Conservation (phyloP, 2,888 invertebrate species). For the Nomada flava region DNA sequence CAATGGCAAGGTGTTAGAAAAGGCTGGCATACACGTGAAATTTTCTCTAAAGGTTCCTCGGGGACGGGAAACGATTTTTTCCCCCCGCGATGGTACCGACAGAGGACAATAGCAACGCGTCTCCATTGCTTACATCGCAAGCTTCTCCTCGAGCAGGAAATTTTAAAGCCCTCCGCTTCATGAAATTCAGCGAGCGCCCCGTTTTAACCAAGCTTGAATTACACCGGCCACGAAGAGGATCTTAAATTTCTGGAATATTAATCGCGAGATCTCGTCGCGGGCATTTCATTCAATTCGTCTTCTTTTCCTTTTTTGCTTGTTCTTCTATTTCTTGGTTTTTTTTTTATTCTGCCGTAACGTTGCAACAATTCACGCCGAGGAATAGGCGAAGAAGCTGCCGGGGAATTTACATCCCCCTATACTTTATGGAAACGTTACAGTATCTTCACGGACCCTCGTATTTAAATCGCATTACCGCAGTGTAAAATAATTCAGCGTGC, state of each 20-base stretch:
- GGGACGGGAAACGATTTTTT: slow-evolving; percentile 53
- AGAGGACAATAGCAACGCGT: slow-evolving; percentile 58
- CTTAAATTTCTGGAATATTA: slow-evolving; percentile 40
- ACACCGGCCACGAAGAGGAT: neutral
- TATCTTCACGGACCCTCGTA: slow-evolving; percentile 33
- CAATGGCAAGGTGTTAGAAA: slow-evolving; percentile 16
- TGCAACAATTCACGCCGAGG: slow-evolving; percentile 14
- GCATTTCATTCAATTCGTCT: slow-evolving; percentile 2
- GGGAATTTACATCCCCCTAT: slow-evolving; percentile 40
- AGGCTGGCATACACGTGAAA: slow-evolving; percentile 22
- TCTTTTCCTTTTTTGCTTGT: neutral
- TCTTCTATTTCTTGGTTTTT: neutral
- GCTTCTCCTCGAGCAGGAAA: slow-evolving; percentile 33
- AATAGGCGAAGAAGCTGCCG: slow-evolving; percentile 4
- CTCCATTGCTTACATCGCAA: slow-evolving; percentile 50
- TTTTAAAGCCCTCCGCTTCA: slow-evolving; percentile 47
- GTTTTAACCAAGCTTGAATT: slow-evolving; percentile 15
- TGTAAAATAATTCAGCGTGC: slow-evolving; percentile 54
- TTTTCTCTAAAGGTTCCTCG: slow-evolving; percentile 28
- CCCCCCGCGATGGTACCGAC: slow-evolving; percentile 26
- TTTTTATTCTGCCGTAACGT: neutral
- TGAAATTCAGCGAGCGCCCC: slow-evolving; percentile 34
- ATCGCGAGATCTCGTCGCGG: slow-evolving; percentile 33
- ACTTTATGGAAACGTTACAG: slow-evolving; percentile 49
- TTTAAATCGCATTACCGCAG: slow-evolving; percentile 55